phyloP scores from a whole-genome alignment of 2,888 invertebrate species.

The Hyles lineata region DNA sequence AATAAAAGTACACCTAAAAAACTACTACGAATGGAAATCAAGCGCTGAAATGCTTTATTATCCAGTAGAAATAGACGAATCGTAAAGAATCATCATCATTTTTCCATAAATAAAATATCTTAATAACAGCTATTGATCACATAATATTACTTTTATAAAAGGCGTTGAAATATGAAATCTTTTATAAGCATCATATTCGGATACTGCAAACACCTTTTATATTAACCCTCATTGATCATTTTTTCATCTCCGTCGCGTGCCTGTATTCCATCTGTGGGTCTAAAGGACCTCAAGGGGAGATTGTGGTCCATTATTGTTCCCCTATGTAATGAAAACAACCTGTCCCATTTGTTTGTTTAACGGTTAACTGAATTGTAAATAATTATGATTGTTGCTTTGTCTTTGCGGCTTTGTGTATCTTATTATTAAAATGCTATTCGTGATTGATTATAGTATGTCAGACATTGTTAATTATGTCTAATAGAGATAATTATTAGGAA shows the following conservation, averaged over 20 bases:
- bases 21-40: no score
- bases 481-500: no score
- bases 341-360: slow-evolving; percentile 42
- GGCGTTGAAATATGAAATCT: slow-evolving; percentile 56
- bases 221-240: slow-evolving; percentile 34
- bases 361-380: slow-evolving; percentile 4
- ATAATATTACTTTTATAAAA: slow-evolving; percentile 7
- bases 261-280: slow-evolving; percentile 43
- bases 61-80: no score
- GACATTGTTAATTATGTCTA: no score
- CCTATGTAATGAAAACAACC: slow-evolving; percentile 39
- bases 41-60: no score
- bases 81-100: no score
- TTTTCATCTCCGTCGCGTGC: slow-evolving; percentile 59
- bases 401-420: not conserved
- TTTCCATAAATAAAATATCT: not conserved
- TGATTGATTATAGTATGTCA: no score
- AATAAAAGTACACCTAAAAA: no score
- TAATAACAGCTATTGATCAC: not conserved
- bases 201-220: slow-evolving; percentile 24
- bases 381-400: not conserved
- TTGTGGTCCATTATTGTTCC: slow-evolving; percentile 33
- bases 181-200: slow-evolving; percentile 48
- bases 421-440: not conserved
- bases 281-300: slow-evolving; percentile 24